phyloP scores from a whole-genome alignment of 1,140 invertebrate genomes.

The Neoseiulus cucumeris region DNA sequence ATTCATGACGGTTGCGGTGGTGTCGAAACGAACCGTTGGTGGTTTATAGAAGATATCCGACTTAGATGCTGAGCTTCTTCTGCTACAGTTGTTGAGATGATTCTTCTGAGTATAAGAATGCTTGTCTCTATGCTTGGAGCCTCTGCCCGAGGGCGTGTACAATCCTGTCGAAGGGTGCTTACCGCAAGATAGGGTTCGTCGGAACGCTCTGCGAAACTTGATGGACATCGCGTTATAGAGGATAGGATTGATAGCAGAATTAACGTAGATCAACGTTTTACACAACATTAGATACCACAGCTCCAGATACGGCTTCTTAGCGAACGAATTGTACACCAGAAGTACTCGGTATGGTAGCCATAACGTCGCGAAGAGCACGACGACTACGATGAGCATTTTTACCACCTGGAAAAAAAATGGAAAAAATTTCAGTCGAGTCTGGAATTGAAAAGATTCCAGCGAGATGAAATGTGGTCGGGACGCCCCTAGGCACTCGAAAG shows the following conservation, averaged over 20 bases:
- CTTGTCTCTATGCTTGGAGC: too few relatives aligned
- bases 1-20: neutral
- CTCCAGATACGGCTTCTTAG: slow-evolving; percentile 33
- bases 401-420: slow-evolving; percentile 32
- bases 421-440: too few relatives aligned
- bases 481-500: too few relatives aligned
- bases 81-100: neutral
- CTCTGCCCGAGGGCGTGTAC: too few relatives aligned
- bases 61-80: neutral
- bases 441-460: too few relatives aligned
- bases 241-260: slow-evolving; percentile 20
- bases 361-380: slow-evolving; percentile 38
- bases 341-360: slow-evolving; percentile 41
- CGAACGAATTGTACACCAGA: slow-evolving; percentile 42
- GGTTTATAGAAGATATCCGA: neutral
- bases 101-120: too few relatives aligned
- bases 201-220: slow-evolving; percentile 20
- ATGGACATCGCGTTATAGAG: slow-evolving; percentile 21
- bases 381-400: slow-evolving; percentile 41
- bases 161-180: neutral
- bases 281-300: slow-evolving; percentile 42
- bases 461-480: too few relatives aligned
- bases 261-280: slow-evolving; percentile 38
- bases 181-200: slow-evolving; percentile 18
- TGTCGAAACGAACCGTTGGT: neutral